Evolutionary conservation across 2,888 invertebrate species (phyloP).

Genomic region (Apomyelois bistriatella): DNA sequence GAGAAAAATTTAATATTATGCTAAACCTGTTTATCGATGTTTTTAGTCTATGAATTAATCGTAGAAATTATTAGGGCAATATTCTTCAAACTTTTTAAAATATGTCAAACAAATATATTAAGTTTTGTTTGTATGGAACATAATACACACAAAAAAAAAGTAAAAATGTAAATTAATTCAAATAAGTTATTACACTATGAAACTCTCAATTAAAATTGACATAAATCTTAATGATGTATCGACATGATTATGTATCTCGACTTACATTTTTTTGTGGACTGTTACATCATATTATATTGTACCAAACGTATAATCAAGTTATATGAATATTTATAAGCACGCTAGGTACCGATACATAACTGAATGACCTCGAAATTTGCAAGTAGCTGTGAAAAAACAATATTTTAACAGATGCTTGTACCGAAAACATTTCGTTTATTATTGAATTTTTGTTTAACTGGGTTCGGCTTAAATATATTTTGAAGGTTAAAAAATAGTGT

Average conservation of each 20-base stretch:
- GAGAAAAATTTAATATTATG: no score
- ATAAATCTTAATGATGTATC: slow-evolving; percentile 6
- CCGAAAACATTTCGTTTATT: neutral
- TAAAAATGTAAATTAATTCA: no score
- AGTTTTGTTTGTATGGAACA: no score
- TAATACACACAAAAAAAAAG: no score
- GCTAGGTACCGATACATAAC: neutral
- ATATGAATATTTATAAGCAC: neutral
- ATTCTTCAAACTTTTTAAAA: no score
- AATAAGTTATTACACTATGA: no score
- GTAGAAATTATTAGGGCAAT: no score
- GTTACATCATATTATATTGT: neutral
- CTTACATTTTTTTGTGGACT: neutral
- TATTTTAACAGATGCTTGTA: slow-evolving; percentile 6
- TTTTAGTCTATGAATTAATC: no score
- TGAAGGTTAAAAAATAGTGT: neutral
- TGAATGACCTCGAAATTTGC: neutral
- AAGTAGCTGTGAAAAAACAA: slow-evolving; percentile 5
- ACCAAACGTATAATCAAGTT: neutral
- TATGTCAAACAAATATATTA: no score
- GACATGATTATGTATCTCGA: neutral
- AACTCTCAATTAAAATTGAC: slow-evolving; percentile 5
- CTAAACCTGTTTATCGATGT: no score
- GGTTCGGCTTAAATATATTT: neutral
- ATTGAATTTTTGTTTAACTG: neutral